Evolutionary conservation across 1,140 invertebrate species (phyloP).

Genomic region (Apocrypta bakeri): DNA sequence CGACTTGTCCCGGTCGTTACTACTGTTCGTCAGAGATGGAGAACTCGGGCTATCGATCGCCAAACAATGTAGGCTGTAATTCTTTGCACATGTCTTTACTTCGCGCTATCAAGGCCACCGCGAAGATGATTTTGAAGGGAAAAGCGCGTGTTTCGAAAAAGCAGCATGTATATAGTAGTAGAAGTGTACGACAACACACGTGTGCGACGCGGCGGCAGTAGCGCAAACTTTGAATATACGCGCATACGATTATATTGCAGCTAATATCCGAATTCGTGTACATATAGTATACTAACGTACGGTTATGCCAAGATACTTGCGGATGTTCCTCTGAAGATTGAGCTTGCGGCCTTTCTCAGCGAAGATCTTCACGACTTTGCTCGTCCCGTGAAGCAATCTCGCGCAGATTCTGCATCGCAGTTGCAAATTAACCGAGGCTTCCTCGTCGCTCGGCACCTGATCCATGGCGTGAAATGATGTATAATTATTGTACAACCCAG

Average conservation of each 20-base stretch:
- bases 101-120: neutral
- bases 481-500: neutral
- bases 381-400: slow-evolving; percentile 59
- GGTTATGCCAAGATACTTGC: slow-evolving; percentile 76
- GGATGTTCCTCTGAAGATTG: slow-evolving; percentile 75
- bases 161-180: no score
- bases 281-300: slow-evolving; percentile 56
- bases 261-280: no score
- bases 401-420: slow-evolving; percentile 76
- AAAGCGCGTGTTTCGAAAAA: neutral
- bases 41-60: no score
- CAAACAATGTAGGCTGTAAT: no score
- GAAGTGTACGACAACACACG: neutral
- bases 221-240: neutral
- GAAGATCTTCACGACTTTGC: slow-evolving; percentile 72
- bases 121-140: neutral
- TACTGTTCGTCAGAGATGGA: neutral
- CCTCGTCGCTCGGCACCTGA: neutral
- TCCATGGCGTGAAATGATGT: neutral
- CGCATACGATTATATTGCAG: no score
- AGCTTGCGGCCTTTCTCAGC: slow-evolving; percentile 73
- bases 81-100: no score
- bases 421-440: slow-evolving; percentile 30
- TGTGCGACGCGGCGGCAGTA: neutral
- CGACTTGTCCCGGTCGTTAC: no score